Base-by-base conservation (phyloP, 92 coral and sea anemone species). In the Bergia puertoricense region DNA sequence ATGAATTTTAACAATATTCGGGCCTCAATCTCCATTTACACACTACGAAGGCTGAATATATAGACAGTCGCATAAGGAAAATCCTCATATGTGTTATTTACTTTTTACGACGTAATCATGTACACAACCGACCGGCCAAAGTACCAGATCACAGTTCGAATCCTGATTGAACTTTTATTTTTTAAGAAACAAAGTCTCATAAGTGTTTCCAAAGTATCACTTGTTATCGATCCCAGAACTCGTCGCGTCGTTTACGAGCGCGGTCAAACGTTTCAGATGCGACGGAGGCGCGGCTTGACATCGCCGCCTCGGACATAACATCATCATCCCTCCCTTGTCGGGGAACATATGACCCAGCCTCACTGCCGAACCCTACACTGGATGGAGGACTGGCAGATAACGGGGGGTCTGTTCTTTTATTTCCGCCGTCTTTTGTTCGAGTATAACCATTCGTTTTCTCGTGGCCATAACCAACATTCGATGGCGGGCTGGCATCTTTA, bases 221-320 rank as follows among this genome's bases (percentile, higher is more conserved):
- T 74, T 84, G 88, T 56, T 95, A 82, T 51, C 91, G 85, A 45
- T 88, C 79, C 98, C 96, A 93, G 85, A 95, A 93, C 75, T 91
- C 91, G 67, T 93, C 96, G 43, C 95, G 91, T 56, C 98, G 91
- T 69, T 93, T 94, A 40, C 88, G 92, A 42, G 98, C 98, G 23
- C 93, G 83, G 69, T 95, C 93, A n/a, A 95, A 90, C 43, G 95
- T 95, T 74, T 92, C 96, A 23, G 94, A 93, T 6, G 98, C 96
- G n/a, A 92, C 90, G 11, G 96, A 95, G 43, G 95, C 95, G 22
- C 95, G 93, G 51, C 96, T 95, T 41, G 98, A 90, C 94, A 95
- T 95, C 46, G 98, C 92, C 0, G 89, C 91, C 85, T 93, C 98
- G 5, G 98, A 95, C 91, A 93, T 90, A 9, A 89, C 96, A 85